phyloP scores from a whole-genome alignment of 2,888 invertebrate species.

The Nemotelus nigrinus region DNA sequence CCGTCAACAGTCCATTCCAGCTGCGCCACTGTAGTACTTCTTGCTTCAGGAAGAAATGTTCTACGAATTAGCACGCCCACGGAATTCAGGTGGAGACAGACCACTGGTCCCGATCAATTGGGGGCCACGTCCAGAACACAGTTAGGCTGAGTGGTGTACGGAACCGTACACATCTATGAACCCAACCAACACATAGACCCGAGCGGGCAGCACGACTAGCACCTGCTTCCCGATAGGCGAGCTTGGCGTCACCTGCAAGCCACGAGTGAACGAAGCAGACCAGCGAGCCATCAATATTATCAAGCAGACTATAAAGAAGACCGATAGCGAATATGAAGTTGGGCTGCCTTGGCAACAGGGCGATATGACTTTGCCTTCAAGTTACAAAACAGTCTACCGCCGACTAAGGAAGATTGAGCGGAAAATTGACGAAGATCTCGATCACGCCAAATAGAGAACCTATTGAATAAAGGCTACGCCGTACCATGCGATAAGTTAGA shows the following conservation, averaged over 20 bases:
- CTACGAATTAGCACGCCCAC: neutral
- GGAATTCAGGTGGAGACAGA: neutral
- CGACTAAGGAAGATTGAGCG: no score
- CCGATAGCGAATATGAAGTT: neutral
- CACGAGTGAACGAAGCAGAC: neutral
- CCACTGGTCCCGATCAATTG: neutral
- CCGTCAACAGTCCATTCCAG: neutral
- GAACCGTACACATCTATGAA: constrained; percentile 6
- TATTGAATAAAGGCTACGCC: neutral
- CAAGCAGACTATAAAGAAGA: neutral
- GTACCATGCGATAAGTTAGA: no score
- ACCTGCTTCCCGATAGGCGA: neutral
- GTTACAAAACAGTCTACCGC: neutral
- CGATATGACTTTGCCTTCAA: neutral
- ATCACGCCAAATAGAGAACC: constrained; percentile 7
- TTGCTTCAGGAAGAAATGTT: neutral
- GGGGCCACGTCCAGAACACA: neutral
- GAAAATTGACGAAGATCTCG: no score
- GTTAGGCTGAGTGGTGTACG: neutral
- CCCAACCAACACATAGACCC: constrained; percentile 1
- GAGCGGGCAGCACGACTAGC: neutral
- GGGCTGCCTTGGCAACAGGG: neutral
- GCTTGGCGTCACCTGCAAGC: constrained; percentile 4
- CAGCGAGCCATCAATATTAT: neutral
- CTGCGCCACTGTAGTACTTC: neutral